Percentiles rank a stretch among this genome's conserved stretches.
Conservation (phyloP, 35 echinoderm and acorn worm species). For the Heliocidaris tuberculata region DNA sequence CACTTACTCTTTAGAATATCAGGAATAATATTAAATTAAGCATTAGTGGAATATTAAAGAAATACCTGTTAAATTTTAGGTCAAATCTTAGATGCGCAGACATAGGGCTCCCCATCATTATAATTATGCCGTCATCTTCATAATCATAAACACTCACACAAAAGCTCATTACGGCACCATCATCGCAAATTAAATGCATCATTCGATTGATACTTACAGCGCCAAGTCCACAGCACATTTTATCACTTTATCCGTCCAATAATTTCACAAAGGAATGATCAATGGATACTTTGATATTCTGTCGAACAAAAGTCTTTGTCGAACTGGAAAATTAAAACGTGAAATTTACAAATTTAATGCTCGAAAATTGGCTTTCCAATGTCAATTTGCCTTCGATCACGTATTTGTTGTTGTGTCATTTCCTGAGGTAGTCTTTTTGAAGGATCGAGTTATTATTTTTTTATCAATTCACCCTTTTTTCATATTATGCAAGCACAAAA, state of each 20-base stretch:
- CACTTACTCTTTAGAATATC: too few species aligned
- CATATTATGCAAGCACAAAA: too few species aligned
- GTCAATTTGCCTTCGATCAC: background rate
- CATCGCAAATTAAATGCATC: too few species aligned
- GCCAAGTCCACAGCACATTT: conserved; percentile 41
- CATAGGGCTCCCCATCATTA: too few species aligned
- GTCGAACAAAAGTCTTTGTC: background rate
- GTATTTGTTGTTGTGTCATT: background rate
- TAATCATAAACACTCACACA: too few species aligned
- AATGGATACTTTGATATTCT: background rate
- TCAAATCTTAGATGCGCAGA: too few species aligned
- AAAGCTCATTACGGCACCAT: too few species aligned
- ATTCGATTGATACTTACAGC: conserved; percentile 31
- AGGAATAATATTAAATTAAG: too few species aligned
- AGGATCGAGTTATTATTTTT: background rate
- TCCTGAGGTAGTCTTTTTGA: background rate
- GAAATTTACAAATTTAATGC: background rate
- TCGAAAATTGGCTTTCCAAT: background rate
- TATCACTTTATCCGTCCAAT: background rate
- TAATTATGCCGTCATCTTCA: too few species aligned
- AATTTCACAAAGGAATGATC: background rate
- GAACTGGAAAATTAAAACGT: background rate
- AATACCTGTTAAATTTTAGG: too few species aligned
- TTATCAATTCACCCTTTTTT: background rate
- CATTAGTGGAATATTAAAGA: too few species aligned